Base-by-base conservation (phyloP, 2,888 invertebrate genomes). In the Drosophila paramelanica region DNA sequence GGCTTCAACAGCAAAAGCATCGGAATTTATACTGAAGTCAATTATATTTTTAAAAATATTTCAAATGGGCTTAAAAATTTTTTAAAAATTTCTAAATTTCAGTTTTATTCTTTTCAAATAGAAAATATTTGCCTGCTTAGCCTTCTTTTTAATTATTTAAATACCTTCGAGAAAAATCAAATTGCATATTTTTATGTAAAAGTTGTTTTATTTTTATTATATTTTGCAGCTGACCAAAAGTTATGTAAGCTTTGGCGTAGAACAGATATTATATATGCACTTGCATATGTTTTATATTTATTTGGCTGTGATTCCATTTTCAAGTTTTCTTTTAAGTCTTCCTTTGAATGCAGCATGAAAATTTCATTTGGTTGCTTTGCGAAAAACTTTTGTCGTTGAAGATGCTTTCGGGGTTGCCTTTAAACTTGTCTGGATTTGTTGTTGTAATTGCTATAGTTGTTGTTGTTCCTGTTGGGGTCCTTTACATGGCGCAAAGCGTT, bases 301-400 rank as follows among this genome's bases (percentile, higher is more conserved):
- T 59, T 33, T 50, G 53, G 20, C 61, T 56, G 57, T 25, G 33
- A 52, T 56, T 64, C 53, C 61, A 58, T 67, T 69, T 69, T 59
- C 33, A 66, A 66, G 60, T 73, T 73, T 65, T 23, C 31, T 47
- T 60, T 49, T 31, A 23, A 10, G 14, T 20, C 46, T 45, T 56
- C 56, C 58, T 52, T 62, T 50, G 59, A 57, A 57, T 68, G 76
- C 71, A 66, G 81, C 85, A 88, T 77, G 81, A 87, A 87, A 89
- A 84, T 85, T 85, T 85, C 81, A 89, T 83, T 92, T 88, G 78
- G 74, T 82, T 85, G 80, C 78, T 69, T 78, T 77, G 61, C 55
- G 46, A 71, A 73, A 79, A 81, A 59, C 50, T 81, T 73, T 82
- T 67, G 65, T 67, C 64, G 65, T 65, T 77, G 77, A 68, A 72